phyloP scores from a whole-genome alignment of 2,797 vertebrate species.

The Danio tinwini region DNA sequence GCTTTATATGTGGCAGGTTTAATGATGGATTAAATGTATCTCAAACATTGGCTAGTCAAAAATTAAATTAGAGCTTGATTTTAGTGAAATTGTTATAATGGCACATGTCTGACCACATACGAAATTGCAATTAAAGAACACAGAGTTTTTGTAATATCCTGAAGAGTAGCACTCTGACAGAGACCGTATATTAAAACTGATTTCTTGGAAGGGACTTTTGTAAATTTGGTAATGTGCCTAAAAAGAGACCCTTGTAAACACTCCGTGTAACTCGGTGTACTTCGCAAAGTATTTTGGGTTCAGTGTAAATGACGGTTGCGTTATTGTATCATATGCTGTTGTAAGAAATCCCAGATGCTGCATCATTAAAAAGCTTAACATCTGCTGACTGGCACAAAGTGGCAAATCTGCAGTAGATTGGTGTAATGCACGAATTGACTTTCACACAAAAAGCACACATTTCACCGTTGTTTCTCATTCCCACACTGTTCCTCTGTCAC shows the following conservation, averaged over 20 bases:
- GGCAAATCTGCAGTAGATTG: conserved; percentile 76
- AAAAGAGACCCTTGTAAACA: conserved; percentile 13
- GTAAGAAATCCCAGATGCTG: conserved; percentile 76
- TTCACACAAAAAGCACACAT: conserved; percentile 62
- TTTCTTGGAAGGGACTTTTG: not conserved
- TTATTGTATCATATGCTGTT: conserved; percentile 78
- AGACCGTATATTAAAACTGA: not conserved
- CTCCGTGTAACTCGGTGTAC: not conserved
- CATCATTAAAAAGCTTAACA: conserved; percentile 75
- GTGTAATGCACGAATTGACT: conserved; percentile 69
- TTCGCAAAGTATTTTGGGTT: conserved; percentile 53
- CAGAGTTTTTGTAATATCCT: no score
- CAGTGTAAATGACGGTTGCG: conserved; percentile 73
- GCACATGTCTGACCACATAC: no score
- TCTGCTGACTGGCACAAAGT: conserved; percentile 78
- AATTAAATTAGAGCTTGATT: no score
- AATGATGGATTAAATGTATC: no score
- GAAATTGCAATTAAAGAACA: no score
- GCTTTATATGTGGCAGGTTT: no score
- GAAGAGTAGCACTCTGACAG: no score
- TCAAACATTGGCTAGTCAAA: no score
- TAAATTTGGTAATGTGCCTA: not conserved
- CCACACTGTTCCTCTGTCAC: conserved; percentile 61
- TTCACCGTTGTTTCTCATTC: conserved; percentile 51
- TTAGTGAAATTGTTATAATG: no score